phyloP scores from a whole-genome alignment of 1,140 invertebrate species.

The Harpegnathos saltator region DNA sequence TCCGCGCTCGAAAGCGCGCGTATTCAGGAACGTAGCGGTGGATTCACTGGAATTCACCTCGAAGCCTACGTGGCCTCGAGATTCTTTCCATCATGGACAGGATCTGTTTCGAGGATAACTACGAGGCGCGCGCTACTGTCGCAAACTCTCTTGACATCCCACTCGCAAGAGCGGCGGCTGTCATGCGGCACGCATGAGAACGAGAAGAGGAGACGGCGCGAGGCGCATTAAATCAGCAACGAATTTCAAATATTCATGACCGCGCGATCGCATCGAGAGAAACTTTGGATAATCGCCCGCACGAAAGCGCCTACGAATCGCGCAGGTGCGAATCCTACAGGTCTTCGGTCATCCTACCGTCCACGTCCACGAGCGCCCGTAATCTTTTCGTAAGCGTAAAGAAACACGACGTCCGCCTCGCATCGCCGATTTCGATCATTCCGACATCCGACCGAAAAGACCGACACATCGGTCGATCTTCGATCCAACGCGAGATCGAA shows the following conservation, averaged over 20 bases:
- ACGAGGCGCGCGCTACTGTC: not conserved
- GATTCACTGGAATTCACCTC: no score
- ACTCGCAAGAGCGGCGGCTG: not conserved
- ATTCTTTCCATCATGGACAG: not conserved
- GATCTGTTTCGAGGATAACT: constrained; percentile 26
- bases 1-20: not conserved
- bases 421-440: not conserved
- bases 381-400: not conserved
- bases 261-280: no score
- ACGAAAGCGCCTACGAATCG: not conserved
- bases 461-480: not conserved
- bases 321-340: constrained; percentile 37
- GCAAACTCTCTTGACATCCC: not conserved
- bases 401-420: not conserved
- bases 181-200: no score
- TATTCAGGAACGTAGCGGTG: not conserved
- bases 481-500: not conserved
- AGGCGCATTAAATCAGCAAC: no score
- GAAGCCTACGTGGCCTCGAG: no score
- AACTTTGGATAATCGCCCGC: no score
- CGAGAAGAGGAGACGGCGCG: no score
- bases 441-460: not conserved
- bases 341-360: not conserved
- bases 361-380: not conserved
- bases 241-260: no score